These are phyloP conservation scores for Piprites chloris DNA, from an alignment of 2,113 vertebrate species.

Conservation along the genomic window DNA sequence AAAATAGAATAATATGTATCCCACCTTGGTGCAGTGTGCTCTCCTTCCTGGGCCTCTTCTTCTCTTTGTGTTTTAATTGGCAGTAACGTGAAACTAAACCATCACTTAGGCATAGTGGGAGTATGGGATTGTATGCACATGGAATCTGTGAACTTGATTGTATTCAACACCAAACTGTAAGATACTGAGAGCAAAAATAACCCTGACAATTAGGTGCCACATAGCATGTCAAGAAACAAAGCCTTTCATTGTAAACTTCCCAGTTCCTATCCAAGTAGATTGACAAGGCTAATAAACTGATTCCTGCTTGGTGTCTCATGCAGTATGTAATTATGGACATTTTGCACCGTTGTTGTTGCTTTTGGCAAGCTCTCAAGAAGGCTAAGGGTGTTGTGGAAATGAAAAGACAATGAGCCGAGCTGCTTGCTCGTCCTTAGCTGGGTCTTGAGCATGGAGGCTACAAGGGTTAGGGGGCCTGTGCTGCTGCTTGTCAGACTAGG, in stretches of 20 bases:
- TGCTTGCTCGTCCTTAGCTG: accelerated
- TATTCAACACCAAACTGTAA: not conserved
- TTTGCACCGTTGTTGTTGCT: not conserved
- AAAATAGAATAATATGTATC: not conserved
- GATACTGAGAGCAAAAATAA: not conserved
- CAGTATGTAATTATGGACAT: not conserved
- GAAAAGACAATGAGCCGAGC: not conserved
- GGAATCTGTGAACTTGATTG: not conserved
- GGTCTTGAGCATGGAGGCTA: not conserved
- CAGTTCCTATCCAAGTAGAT: not conserved
- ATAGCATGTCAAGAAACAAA: not conserved
- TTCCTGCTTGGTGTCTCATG: not conserved
- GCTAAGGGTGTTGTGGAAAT: not conserved
- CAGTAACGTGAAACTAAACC: not conserved
- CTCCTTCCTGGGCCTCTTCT: not conserved
- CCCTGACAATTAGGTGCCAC: not conserved
- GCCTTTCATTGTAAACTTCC: not conserved
- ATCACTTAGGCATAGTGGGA: not conserved
- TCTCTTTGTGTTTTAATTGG: constrained; percentile 1
- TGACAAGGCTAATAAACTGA: not conserved
- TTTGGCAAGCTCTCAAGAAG: not conserved
- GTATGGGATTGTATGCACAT: not conserved
- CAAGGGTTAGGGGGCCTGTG: not conserved
- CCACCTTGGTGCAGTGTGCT: not conserved
- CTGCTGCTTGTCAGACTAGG: not conserved